Evolutionary conservation across 2,888 invertebrate genomes (phyloP), one percentile per base, ranked within the genome.

Genomic region (Caenorhabditis auriculariae): DNA sequence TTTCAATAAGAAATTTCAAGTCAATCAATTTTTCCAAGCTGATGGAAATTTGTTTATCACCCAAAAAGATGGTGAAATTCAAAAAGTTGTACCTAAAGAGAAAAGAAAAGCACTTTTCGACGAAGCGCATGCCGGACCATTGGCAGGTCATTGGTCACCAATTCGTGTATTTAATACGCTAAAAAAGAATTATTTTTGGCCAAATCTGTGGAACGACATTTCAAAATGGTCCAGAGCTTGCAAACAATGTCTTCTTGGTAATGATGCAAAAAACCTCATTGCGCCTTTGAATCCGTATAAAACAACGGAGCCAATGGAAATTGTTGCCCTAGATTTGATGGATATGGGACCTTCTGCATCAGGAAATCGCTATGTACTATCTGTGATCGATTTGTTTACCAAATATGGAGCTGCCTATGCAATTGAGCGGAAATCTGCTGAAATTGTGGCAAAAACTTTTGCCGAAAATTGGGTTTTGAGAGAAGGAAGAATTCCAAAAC

Each of bases 301-400:
- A 4, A 44, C 48, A 3, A 12, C 43, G 0, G 0, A 1, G 3
- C 62, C 62, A 7, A 38, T 46, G 1, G 58, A 62, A 23, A 26
- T 62, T 1, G 62, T 62, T 2, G 53, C 52, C 2, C 15, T 38
- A 0, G 54, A 62, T 42, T 12, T 62, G 0, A 46, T 62, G 19
- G 57, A 62, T 17, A 24, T 62, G 1, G 58, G 58, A n/a, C 2
- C 17, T 6, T 53, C 57, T 1, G 19, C 42, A 24, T 26, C 19
- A n/a, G 62, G 62, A 12, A 56, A 54, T 38, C 21, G 50, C 5
- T 64, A 64, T 28, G 29, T 56, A 2, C 26, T 64, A 3, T 45
- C 51, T 0, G 26, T 66, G 0, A 41, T 66, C 3, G 66, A 66
- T n/a, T 38, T 58, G 21, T 66, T 66, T 38, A 51, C 59, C 4